Conservation (phyloP, 2,888 invertebrate genomes). For the Caenorhabditis sp. region DNA sequence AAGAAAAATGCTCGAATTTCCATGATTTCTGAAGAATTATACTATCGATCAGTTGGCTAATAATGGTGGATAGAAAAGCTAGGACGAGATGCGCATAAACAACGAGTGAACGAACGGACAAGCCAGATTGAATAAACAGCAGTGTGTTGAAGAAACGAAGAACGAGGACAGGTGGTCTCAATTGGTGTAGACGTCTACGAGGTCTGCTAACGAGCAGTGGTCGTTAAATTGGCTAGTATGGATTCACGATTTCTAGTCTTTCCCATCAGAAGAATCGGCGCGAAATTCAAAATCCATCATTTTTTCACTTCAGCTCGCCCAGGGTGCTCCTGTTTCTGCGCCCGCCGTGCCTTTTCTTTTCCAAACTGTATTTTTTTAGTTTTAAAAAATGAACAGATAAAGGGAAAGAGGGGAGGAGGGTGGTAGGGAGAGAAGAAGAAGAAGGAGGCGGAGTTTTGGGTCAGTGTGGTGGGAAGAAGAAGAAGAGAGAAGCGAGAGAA, state of each 20-base stretch:
- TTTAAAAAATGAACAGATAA: conserved; percentile 25
- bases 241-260: neutral
- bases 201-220: neutral
- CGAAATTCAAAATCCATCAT: neutral
- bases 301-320: too few species aligned
- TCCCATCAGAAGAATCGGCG: neutral
- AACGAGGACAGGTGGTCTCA: conserved; percentile 31
- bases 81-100: conserved; percentile 8
- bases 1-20: too few species aligned
- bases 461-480: conserved; percentile 14
- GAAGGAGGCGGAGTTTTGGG: conserved; percentile 23
- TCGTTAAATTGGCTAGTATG: neutral
- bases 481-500: conserved; percentile 51
- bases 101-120: neutral
- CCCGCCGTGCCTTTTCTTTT: neutral
- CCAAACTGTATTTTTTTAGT: conserved; percentile 25
- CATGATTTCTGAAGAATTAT: neutral
- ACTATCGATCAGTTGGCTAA: too few species aligned
- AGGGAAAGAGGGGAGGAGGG: conserved; percentile 1
- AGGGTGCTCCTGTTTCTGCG: too few species aligned
- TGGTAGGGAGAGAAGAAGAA: conserved; percentile 10
- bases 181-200: neutral
- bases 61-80: neutral
- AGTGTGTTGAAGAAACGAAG: neutral
- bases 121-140: conserved; percentile 37